These are phyloP conservation scores for Carabus problematicus DNA, from an alignment of 2,888 invertebrate species.

Conservation along the genomic window DNA sequence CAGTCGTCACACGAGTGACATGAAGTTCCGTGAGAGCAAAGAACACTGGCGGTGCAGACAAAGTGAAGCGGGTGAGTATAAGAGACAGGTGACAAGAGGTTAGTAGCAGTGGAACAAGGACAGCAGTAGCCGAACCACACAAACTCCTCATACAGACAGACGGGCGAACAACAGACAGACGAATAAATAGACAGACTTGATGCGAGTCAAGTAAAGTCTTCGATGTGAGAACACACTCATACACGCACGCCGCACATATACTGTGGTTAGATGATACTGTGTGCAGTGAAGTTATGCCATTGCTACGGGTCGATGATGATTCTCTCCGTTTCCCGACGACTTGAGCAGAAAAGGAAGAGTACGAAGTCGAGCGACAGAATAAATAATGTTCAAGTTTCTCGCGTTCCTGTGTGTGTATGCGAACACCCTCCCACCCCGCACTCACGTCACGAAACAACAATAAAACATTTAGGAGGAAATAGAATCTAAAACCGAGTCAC, in stretches of 20 bases:
- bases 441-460: slow-evolving; percentile 36
- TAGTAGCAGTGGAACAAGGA: too few species aligned
- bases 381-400: slow-evolving; percentile 40
- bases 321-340: background rate
- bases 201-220: slow-evolving; percentile 12
- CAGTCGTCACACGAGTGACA: too few species aligned
- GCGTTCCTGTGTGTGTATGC: slow-evolving; percentile 12
- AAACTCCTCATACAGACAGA: background rate
- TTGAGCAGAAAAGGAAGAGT: slow-evolving; percentile 13
- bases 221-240: background rate
- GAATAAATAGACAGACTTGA: slow-evolving; percentile 1
- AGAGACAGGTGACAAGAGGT: too few species aligned
- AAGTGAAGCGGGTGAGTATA: too few species aligned
- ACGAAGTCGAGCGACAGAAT: slow-evolving; percentile 35
- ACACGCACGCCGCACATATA: background rate
- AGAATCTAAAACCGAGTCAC: slow-evolving; percentile 52
- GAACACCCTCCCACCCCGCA: background rate
- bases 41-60: too few species aligned
- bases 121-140: too few species aligned
- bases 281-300: too few species aligned
- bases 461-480: slow-evolving; percentile 42
- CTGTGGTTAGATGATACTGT: background rate
- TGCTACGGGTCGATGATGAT: slow-evolving; percentile 4
- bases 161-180: slow-evolving; percentile 26
- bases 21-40: too few species aligned